Conservation (phyloP, 2,113 vertebrate genomes). For the Cromileptes altivelis region DNA sequence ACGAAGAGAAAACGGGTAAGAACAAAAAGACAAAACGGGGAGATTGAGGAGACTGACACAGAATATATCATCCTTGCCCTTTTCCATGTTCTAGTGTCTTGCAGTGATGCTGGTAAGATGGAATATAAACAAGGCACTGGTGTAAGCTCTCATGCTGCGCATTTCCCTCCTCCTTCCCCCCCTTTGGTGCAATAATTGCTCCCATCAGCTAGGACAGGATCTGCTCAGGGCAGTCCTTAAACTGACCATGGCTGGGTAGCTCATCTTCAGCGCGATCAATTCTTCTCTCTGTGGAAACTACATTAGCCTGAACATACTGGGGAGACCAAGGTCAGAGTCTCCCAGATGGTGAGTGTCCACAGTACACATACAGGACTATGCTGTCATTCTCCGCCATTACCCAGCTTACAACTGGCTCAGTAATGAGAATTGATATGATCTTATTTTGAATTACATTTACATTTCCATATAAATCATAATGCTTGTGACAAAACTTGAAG, state of each 20-base stretch:
- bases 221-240: slow-evolving; percentile 20
- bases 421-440: neutral
- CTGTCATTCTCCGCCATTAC: neutral
- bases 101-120: neutral
- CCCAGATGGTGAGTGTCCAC: slow-evolving; percentile 4
- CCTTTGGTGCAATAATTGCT: slow-evolving; percentile 21
- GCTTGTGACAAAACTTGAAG: neutral
- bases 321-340: slow-evolving; percentile 22
- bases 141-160: slow-evolving; percentile 5
- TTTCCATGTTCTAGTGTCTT: slow-evolving; percentile 1
- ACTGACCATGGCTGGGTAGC: slow-evolving; percentile 14
- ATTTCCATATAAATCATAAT: neutral
- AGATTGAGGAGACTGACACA: neutral
- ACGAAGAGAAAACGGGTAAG: neutral
- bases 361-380: neutral
- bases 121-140: slow-evolving; percentile 5
- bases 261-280: slow-evolving; percentile 50
- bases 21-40: neutral
- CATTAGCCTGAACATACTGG: slow-evolving; percentile 33
- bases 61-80: neutral
- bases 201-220: slow-evolving; percentile 19
- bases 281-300: slow-evolving; percentile 30
- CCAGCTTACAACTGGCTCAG: neutral
- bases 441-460: neutral
- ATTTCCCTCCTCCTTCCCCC: neutral